Evolutionary conservation across 2,888 invertebrate species (phyloP).

Genomic region (Napeogenes sylphis): DNA sequence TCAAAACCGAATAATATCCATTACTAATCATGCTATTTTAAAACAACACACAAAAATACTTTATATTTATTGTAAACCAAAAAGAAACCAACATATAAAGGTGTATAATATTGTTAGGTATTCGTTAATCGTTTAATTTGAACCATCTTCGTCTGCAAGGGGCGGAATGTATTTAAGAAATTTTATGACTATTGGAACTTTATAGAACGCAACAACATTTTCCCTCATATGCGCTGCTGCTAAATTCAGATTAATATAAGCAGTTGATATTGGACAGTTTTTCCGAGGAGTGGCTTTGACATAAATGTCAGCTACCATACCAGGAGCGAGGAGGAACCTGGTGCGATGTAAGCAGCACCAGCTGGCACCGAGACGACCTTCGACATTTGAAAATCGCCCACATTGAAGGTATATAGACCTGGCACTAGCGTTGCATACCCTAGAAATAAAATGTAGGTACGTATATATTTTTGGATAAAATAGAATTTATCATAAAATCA

Average conservation of each 20-base stretch:
- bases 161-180: slow-evolving; percentile 45
- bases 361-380: slow-evolving; percentile 48
- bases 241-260: slow-evolving; percentile 46
- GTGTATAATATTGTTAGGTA: not conserved
- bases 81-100: not conserved
- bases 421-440: slow-evolving; percentile 48
- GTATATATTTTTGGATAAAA: not conserved
- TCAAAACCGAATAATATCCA: not conserved
- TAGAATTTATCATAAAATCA: not conserved
- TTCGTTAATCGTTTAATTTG: not conserved
- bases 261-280: slow-evolving; percentile 39
- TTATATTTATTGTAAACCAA: not conserved
- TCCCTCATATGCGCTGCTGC: slow-evolving; percentile 55
- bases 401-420: slow-evolving; percentile 51
- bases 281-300: slow-evolving; percentile 47
- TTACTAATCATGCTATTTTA: not conserved
- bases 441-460: slow-evolving; percentile 31
- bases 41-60: not conserved
- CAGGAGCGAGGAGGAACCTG: slow-evolving; percentile 52
- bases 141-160: slow-evolving; percentile 18
- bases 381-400: slow-evolving; percentile 53
- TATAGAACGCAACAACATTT: slow-evolving; percentile 48
- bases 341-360: slow-evolving; percentile 55
- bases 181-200: slow-evolving; percentile 48
- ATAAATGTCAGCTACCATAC: slow-evolving; percentile 42